Evolutionary conservation across 2,888 invertebrate genomes (phyloP).

Genomic region (Lasioglossum figueresi): DNA sequence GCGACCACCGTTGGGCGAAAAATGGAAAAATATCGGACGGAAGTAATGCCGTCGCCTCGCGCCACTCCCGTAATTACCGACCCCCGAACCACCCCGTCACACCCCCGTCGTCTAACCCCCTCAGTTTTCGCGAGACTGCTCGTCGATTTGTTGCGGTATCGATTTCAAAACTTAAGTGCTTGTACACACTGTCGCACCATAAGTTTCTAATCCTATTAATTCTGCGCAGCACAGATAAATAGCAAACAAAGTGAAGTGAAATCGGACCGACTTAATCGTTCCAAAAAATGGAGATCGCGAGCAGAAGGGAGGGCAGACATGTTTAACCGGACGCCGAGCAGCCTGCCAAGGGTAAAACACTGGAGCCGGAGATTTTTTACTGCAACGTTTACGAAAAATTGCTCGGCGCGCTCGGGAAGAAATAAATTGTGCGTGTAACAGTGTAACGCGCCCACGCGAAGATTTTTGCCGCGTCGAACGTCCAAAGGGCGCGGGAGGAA

Average conservation of each 20-base stretch:
- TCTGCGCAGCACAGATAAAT: background rate
- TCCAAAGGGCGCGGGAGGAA: constrained; percentile 1
- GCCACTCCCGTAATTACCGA: constrained; percentile 52
- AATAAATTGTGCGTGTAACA: background rate
- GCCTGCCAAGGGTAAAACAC: background rate
- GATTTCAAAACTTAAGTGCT: background rate
- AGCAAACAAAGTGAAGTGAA: no score
- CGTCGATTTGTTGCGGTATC: constrained; percentile 35
- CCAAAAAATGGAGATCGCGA: background rate
- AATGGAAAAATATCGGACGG: constrained; percentile 61
- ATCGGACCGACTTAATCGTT: background rate
- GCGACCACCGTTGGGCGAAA: constrained; percentile 41
- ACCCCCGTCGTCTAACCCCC: background rate
- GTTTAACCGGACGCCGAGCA: background rate
- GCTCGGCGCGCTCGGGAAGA: constrained; percentile 5
- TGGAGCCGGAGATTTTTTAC: background rate
- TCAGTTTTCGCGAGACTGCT: constrained; percentile 23
- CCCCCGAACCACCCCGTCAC: background rate
- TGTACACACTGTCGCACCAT: no score
- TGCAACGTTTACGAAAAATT: constrained; percentile 3
- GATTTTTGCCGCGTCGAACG: constrained; percentile 19
- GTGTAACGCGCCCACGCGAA: constrained; percentile 26
- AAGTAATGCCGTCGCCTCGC: constrained; percentile 47
- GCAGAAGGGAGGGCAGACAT: background rate
- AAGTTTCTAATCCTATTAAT: background rate